A percentile compares a stretch with the other conserved stretches of the same genome.
phyloP scores from a whole-genome alignment of 2,797 vertebrate species.

The Acipenser oxyrinchus region DNA sequence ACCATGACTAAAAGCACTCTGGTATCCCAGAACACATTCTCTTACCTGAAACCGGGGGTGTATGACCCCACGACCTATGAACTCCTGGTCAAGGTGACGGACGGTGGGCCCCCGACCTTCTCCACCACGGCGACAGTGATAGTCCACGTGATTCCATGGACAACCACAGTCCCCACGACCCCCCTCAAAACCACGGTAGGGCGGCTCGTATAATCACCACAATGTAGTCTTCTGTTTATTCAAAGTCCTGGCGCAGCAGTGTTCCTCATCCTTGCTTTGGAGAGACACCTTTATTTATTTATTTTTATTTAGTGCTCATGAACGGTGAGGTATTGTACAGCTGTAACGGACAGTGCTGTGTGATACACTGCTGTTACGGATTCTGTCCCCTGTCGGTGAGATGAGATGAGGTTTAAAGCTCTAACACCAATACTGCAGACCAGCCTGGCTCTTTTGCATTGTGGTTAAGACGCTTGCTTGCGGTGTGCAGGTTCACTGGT shows the following conservation, averaged over 20 bases:
- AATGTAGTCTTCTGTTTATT: no score
- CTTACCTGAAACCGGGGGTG: constrained; percentile 16
- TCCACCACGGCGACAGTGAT: constrained; percentile 43
- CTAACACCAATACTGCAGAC: no score
- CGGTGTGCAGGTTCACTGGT: no score
- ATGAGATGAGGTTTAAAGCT: no score
- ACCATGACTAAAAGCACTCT: constrained; percentile 19
- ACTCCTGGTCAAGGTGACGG: constrained; percentile 39
- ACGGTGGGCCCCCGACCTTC: constrained; percentile 22
- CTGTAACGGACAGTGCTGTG: no score
- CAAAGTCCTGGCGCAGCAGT: not conserved
- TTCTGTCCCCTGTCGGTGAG: no score
- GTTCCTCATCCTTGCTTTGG: not conserved
- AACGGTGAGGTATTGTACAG: no score
- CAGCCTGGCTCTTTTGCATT: no score
- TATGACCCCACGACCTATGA: constrained; percentile 31
- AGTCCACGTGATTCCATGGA: constrained; percentile 40
- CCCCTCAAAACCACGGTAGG: constrained; percentile 18
- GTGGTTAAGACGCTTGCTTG: no score
- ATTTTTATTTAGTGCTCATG: not conserved
- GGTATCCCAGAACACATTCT: constrained; percentile 20
- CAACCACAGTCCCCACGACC: constrained; percentile 31
- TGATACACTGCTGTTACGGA: no score
- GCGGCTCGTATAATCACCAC: no score
- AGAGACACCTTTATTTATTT: not conserved